These are phyloP conservation scores for Zosterops lateralis DNA, from an alignment of 2,113 vertebrate genomes.

Conservation along the genomic window DNA sequence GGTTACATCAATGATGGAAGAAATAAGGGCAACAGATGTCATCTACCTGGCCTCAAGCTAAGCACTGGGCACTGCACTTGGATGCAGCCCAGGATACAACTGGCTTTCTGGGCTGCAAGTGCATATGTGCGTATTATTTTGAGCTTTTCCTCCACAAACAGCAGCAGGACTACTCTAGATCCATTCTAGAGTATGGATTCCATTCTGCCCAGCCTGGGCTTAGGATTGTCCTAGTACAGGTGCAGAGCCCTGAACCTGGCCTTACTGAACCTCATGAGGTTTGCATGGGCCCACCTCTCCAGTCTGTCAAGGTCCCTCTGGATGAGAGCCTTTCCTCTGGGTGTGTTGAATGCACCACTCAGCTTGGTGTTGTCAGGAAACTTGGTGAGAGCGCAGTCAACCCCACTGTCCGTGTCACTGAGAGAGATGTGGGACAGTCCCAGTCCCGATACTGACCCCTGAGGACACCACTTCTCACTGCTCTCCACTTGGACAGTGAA, in stretches of 20 bases:
- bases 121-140: too few species aligned
- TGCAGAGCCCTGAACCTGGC: too few species aligned
- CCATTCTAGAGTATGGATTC: too few species aligned
- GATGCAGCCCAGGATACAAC: background rate
- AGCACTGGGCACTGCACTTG: background rate
- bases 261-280: background rate
- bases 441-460: fast-evolving
- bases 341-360: too few species aligned
- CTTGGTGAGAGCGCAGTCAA: background rate
- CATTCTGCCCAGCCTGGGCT: background rate
- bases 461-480: too few species aligned
- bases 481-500: background rate
- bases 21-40: background rate
- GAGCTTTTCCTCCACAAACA: background rate
- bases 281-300: background rate
- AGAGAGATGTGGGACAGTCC: background rate
- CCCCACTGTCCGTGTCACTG: fast-evolving
- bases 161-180: fast-evolving
- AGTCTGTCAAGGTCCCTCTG: background rate
- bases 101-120: background rate
- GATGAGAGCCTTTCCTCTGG: background rate
- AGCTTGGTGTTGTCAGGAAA: background rate
- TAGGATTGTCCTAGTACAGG: background rate
- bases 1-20: background rate
- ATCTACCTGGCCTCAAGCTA: background rate